Evolutionary conservation across 2,888 invertebrate species (phyloP), one percentile per base, ranked within the genome.

Genomic region (Drosophila anceps): DNA sequence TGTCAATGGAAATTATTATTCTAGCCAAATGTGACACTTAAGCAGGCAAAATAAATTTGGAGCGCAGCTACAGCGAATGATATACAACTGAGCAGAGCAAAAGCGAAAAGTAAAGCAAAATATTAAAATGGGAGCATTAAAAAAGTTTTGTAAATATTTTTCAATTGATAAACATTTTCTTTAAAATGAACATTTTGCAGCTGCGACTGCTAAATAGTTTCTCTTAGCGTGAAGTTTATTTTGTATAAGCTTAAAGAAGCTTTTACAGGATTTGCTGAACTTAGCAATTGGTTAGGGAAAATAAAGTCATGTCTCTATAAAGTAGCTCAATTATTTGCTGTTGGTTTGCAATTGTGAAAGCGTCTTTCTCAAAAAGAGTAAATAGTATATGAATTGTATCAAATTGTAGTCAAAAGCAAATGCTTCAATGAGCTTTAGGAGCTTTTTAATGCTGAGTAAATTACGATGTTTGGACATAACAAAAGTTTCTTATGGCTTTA

Each of bases 1-100:
- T 68, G 66, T 53, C 68, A 68, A 37, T 68, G 18, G 37, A 65
- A 68, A 68, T 44, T 53, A 68, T 66, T 44, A 44, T 68, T 18
- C 24, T 65, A 15, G 39, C 48, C 6, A 15, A 44, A 44, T 66
- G 41, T 43, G 53, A 51, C 33, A 51, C 24, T 44, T 37, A 12
- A 27, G 35, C 37, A 24, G 20, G n/a, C 27, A 20, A n/a, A 13
- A 33, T 12, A 15, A 18, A 24, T 31, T 20, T 13, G 35, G n/a
- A 24, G 53, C 1, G 37, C 15, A 15, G 9, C 8, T 35, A 24
- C 24, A 33, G 10, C 8, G 1, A 18, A 62, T 18, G 12, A 62
- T n/a, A 27, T 58, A 41, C 41, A 13, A 41, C 12, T 27, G n/a
- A 35, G 29, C n/a, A 59, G 2, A 24, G 8, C 2, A 35, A 63